Evolutionary conservation across 2,888 invertebrate species (phyloP).

Genomic region (Coremacera marginata): DNA sequence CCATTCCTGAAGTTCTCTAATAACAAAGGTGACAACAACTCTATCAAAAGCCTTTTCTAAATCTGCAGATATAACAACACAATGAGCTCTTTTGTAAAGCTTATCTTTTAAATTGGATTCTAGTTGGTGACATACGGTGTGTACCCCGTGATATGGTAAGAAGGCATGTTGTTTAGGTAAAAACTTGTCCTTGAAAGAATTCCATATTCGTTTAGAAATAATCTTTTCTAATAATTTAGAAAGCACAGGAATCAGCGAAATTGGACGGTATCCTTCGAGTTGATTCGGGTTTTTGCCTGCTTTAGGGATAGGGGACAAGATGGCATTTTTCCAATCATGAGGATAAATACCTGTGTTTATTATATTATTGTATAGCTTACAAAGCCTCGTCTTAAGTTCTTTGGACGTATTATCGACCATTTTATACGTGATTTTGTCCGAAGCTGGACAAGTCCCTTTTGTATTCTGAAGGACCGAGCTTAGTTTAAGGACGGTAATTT

Average conservation of each 20-base stretch:
- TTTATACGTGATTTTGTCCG: conserved; percentile 15
- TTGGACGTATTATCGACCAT: conserved; percentile 14
- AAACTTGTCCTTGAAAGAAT: background rate
- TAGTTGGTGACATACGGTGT: background rate
- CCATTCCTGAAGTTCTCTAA: too few species aligned
- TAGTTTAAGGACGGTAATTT: conserved; percentile 1
- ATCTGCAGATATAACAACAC: conserved; percentile 4
- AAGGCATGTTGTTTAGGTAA: conserved; percentile 27
- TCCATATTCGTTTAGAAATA: too few species aligned
- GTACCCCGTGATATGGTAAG: too few species aligned
- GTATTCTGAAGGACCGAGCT: background rate
- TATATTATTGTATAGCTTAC: conserved; percentile 25
- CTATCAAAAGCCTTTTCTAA: conserved; percentile 24
- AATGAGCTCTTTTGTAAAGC: conserved; percentile 3
- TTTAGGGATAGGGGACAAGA: conserved; percentile 29
- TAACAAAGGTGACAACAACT: background rate
- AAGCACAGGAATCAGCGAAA: conserved; percentile 27
- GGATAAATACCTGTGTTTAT: conserved; percentile 20
- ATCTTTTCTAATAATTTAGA: conserved; percentile 36
- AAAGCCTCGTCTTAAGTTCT: background rate
- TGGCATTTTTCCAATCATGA: conserved; percentile 28
- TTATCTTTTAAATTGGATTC: background rate
- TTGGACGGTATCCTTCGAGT: conserved; percentile 19
- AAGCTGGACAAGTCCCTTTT: conserved; percentile 7
- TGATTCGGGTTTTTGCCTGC: conserved; percentile 23